Base-by-base conservation (phyloP, 37 sponge, comb jelly and placozoan species). In the Dysidea cf. avara region DNA sequence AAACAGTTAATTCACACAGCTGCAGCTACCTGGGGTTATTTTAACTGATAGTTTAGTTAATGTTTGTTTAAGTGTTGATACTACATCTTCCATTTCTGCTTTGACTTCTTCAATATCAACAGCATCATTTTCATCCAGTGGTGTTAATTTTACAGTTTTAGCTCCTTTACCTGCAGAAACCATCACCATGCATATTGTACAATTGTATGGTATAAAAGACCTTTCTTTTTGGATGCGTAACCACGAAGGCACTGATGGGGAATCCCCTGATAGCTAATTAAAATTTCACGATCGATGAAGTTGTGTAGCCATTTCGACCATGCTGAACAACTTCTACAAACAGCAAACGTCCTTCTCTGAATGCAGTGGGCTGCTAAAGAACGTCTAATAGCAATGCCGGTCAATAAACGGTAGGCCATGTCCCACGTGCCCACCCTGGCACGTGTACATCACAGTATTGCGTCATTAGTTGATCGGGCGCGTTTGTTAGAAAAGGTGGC, bases 21-120 rank as follows among this genome's bases (percentile, higher is more conserved):
- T 50, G 53, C 43, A 21, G 9, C 2, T 52, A 83, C 90, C 77
- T 67, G 94, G 89, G 14, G 94, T 81, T 53, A 93, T 49, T 16
- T 85, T 56, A 17, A 75, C 54, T 3, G 88, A n/a, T 25, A 57
- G 64, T 52, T 76, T 75, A 6, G 86, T 68, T 46, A 72, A 88
- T 35, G 88, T 79, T 57, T 77, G 64, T 52, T 81, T 84, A 17
- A 93, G 69, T 1, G 57, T 60, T 62, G 38, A 57, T 11, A 88
- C n/a, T 28, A 70, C 66, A 12, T 70, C 68, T 33, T 69, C 38
- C 89, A 93, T 87, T 26, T 30, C 28, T 17, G 24, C 22, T 43
- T 58, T 48, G 25, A 85, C 31, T 56, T 67, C 61, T 20, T 67
- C 73, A 39, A 85, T 18, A 54, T 82, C 71, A 9, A 90, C 60